Evolutionary conservation across 1,140 invertebrate genomes (phyloP), one percentile per base, ranked within the genome.

Genomic region (Hesperophylax magnus): DNA sequence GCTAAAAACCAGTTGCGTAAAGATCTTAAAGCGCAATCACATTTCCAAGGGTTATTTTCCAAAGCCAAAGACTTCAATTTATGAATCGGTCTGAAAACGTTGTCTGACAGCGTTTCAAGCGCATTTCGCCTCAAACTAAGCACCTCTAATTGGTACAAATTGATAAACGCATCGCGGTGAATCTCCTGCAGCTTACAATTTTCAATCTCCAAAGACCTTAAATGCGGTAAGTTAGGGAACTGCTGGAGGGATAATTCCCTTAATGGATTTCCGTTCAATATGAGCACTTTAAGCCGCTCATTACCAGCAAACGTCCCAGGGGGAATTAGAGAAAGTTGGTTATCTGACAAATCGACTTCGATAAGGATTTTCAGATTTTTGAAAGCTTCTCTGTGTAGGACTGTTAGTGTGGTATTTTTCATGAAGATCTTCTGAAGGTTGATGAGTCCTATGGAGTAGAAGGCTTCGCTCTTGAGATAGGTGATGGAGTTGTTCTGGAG

Each of bases 361-460:
- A 97, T 93, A 18, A 98, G 89, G 82, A 98, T 97, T 79, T 93
- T 95, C 83, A 98, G 92, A 84, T 96, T 95, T 85, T 93, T 92
- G 88, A 98, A 97, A 9, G 96, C 95, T 83, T 96, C 94, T 61
- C 92, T 90, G 87, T 97, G 93, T 74, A 98, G 92, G 56, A 93
- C 92, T 71, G 93, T 90, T 17, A 98, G 91, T 81, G 93, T 92
- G 6, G 95, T 94, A 81, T 93, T 93, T 77, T 93, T 91, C 74
- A 97, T 85, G 87, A 95, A 96, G 2, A 98, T 92, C 82, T 94
- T 92, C 88, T 98, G 96, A 53, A 98, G 89, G 86, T 98, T 97
- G 1, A 97, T 89, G 71, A 98, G 88, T 2, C 94, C 95, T 15
- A 94, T 92, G 52, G 92, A 91, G 18, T 93, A 93, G 88, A 98